phyloP scores from a whole-genome alignment of 2,888 invertebrate species.

The Agapostemon virescens region DNA sequence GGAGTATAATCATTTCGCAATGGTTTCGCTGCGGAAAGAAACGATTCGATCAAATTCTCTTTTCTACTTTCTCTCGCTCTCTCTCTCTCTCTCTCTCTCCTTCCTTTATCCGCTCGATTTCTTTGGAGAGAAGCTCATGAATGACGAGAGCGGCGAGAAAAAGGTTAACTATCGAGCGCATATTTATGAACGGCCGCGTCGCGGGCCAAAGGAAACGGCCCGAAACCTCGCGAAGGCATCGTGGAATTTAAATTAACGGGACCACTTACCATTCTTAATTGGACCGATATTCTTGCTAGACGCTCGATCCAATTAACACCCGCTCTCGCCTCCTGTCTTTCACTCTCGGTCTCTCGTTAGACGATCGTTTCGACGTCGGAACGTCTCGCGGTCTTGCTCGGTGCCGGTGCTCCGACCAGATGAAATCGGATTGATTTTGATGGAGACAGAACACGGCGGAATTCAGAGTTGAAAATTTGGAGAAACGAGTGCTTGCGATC shows the following conservation, averaged over 20 bases:
- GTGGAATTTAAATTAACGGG: conserved; percentile 51
- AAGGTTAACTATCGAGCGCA: conserved; percentile 60
- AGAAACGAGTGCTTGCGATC: neutral
- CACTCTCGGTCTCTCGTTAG: neutral
- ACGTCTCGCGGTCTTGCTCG: neutral
- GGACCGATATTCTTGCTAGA: conserved; percentile 55
- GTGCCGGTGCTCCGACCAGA: neutral
- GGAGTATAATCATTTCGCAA: conserved; percentile 49
- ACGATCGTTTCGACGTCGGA: conserved; percentile 1
- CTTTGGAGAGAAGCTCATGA: conserved; percentile 49
- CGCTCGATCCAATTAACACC: conserved; percentile 54
- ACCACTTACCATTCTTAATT: conserved; percentile 58
- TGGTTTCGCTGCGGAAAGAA: conserved; percentile 17
- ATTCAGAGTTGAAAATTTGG: neutral
- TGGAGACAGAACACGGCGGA: conserved; percentile 10
- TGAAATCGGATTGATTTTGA: conserved; percentile 17
- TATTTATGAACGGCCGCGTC: conserved; percentile 58
- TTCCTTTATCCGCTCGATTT: conserved; percentile 51
- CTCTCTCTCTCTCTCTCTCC: neutral
- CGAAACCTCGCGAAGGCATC: conserved; percentile 37
- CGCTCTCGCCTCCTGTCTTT: conserved; percentile 9
- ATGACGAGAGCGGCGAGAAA: conserved; percentile 56
- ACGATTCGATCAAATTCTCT: conserved; percentile 49
- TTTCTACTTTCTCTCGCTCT: neutral
- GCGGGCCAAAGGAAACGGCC: conserved; percentile 47